A percentile compares a stretch with the other conserved stretches of the same genome.
Conservation (phyloP, 2,113 vertebrate species). For the Leuciscus idus region DNA sequence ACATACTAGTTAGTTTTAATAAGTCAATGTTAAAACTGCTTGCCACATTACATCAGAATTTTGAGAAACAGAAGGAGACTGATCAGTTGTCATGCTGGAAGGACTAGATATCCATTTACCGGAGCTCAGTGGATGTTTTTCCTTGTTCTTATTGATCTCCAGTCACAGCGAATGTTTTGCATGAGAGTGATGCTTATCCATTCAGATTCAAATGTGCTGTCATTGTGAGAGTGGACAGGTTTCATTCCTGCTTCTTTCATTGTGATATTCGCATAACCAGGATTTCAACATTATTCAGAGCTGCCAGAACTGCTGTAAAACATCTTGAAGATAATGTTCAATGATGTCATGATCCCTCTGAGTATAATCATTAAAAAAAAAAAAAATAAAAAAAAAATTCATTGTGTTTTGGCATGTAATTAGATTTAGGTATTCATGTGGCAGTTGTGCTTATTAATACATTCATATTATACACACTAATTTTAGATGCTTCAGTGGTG, state of each 20-base stretch:
- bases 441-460: not conserved
- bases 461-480: not conserved
- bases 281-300: not conserved
- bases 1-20: not conserved
- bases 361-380: not conserved
- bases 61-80: conserved; percentile 14
- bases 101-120: conserved; percentile 11
- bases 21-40: not conserved
- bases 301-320: not conserved
- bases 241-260: not conserved
- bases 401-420: not conserved
- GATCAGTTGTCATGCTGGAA: conserved; percentile 28
- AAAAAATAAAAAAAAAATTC: not conserved
- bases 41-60: conserved; percentile 1
- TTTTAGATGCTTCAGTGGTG: not conserved
- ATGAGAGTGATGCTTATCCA: not conserved
- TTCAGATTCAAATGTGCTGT: not conserved
- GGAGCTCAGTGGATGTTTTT: not conserved
- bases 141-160: conserved; percentile 3
- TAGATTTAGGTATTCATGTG: not conserved
- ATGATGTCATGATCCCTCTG: not conserved
- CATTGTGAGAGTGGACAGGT: not conserved
- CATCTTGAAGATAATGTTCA: not conserved
- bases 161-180: not conserved
- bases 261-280: not conserved